These are phyloP conservation scores for Pinna nobilis DNA, from an alignment of 1,140 invertebrate species.

Conservation along the genomic window DNA sequence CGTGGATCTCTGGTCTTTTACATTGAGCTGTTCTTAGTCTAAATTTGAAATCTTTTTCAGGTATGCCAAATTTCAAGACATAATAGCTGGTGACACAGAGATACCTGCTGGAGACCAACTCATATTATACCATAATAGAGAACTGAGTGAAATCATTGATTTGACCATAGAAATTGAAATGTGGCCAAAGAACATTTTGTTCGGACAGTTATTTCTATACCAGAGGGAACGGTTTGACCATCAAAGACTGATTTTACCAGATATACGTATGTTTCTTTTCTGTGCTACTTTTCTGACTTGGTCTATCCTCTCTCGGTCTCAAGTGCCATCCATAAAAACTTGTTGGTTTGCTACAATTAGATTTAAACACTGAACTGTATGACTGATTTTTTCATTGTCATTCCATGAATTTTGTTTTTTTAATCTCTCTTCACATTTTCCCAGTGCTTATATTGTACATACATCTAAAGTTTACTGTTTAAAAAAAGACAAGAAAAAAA, in stretches of 20 bases:
- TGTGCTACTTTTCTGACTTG: background rate
- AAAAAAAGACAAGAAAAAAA: too few species aligned
- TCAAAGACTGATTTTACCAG: conserved; percentile 32
- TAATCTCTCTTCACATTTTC: too few species aligned
- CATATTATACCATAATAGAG: conserved; percentile 44
- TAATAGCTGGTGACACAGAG: conserved; percentile 89
- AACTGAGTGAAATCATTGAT: conserved; percentile 34
- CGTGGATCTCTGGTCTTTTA: too few species aligned
- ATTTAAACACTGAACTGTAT: too few species aligned
- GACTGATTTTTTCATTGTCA: background rate
- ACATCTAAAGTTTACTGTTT: too few species aligned
- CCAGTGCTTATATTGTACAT: too few species aligned
- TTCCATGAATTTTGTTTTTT: background rate
- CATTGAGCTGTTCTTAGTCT: too few species aligned
- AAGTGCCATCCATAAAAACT: too few species aligned
- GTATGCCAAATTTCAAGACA: conserved; percentile 83
- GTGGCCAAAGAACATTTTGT: conserved; percentile 27
- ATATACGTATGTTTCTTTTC: conserved; percentile 31
- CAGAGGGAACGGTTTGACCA: conserved; percentile 32
- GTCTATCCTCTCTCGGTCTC: too few species aligned
- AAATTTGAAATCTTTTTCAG: conserved; percentile 43
- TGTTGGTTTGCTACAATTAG: too few species aligned
- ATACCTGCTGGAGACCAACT: conserved; percentile 85
- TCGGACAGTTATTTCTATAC: conserved; percentile 41
- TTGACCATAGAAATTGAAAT: conserved; percentile 18